Evolutionary conservation across 2,797 vertebrate species (phyloP).

Genomic region (Parauchenoglanis ngamensis): DNA sequence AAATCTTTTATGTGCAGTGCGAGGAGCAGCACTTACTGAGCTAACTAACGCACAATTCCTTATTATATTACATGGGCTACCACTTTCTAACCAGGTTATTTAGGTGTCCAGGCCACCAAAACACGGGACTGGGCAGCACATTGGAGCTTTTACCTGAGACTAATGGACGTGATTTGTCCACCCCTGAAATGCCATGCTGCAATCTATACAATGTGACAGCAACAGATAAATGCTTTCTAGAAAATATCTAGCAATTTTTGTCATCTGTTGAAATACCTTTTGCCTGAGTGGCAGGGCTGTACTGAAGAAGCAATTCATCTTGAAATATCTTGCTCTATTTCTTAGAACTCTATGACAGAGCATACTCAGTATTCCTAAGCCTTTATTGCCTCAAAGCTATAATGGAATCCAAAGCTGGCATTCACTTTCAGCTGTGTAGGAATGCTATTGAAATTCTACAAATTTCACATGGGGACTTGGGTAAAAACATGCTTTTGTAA

Average conservation of each 20-base stretch:
- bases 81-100: background rate
- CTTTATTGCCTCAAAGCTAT: background rate
- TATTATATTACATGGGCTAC: background rate
- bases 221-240: background rate
- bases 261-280: background rate
- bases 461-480: background rate
- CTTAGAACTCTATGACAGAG: background rate
- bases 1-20: background rate
- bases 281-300: background rate
- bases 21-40: background rate
- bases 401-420: background rate
- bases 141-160: background rate
- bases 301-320: background rate
- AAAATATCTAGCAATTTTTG: background rate
- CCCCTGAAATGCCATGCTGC: background rate
- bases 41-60: background rate
- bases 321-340: background rate
- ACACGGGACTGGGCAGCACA: background rate
- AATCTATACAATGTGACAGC: background rate
- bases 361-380: background rate
- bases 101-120: background rate
- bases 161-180: background rate
- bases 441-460: background rate
- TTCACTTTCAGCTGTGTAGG: background rate
- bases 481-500: background rate